A percentile compares a stretch with the other conserved stretches of the same genome.
These are phyloP conservation scores for Choreutis nemorana DNA, from an alignment of 2,888 invertebrate genomes.

Conservation along the genomic window DNA sequence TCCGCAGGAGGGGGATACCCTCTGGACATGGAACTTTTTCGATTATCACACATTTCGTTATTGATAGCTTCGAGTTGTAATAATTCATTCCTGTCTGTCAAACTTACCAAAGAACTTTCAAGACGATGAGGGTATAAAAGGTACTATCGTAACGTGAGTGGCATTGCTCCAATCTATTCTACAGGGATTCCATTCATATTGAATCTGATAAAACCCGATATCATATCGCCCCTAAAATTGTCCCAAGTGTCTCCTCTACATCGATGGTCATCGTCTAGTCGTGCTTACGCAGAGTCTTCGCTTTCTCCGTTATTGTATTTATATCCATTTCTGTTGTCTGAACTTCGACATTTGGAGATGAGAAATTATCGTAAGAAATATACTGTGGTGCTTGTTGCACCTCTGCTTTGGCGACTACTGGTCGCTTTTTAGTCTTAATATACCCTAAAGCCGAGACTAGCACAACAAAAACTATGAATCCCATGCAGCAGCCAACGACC, in stretches of 20 bases:
- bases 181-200: conserved; percentile 28
- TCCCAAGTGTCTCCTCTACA: background rate
- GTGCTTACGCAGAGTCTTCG: conserved; percentile 34
- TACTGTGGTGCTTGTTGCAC: conserved; percentile 78
- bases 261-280: conserved; percentile 18
- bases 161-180: conserved; percentile 25
- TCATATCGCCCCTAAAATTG: background rate
- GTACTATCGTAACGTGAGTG: conserved; percentile 29
- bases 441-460: conserved; percentile 86
- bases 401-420: conserved; percentile 77
- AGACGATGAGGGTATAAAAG: conserved; percentile 35
- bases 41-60: conserved; percentile 48
- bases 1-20: background rate
- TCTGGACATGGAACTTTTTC: conserved; percentile 33
- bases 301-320: conserved; percentile 51
- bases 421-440: conserved; percentile 84
- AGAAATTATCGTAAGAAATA: conserved; percentile 73
- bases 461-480: conserved; percentile 84
- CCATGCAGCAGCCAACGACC: conserved; percentile 87
- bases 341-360: conserved; percentile 39
- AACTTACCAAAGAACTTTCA: conserved; percentile 36
- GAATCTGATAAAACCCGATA: conserved; percentile 19
- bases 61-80: conserved; percentile 42
- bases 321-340: conserved; percentile 55
- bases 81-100: conserved; percentile 42